Conservation (phyloP, 2,888 invertebrate genomes). For the Caenorhabditis doughertyi region DNA sequence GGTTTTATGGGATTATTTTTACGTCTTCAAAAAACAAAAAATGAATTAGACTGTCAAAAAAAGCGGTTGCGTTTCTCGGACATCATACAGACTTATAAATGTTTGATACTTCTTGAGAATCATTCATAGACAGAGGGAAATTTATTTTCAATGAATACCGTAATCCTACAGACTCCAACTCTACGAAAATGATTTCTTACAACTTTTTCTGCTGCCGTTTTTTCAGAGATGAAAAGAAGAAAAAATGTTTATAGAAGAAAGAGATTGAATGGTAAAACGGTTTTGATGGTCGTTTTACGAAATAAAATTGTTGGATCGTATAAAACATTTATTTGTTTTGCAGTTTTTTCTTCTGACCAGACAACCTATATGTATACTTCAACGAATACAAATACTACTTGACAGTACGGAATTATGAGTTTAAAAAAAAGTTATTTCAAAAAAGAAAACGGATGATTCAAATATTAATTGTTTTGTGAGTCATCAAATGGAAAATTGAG, state of each 20-base stretch:
- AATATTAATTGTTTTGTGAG: constrained; percentile 9
- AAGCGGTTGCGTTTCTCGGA: no score
- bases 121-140: no score
- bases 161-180: no score
- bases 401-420: constrained; percentile 18
- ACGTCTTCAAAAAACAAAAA: no score
- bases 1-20: no score
- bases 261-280: constrained; percentile 38
- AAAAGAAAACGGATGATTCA: constrained; percentile 4
- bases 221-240: background rate
- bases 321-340: constrained; percentile 43
- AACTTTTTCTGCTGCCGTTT: no score
- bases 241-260: constrained; percentile 1
- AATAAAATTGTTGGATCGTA: constrained; percentile 44
- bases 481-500: constrained; percentile 1
- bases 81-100: no score
- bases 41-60: no score
- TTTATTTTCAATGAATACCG: no score
- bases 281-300: constrained; percentile 31
- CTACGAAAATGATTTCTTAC: no score
- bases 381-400: constrained; percentile 32
- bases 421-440: background rate
- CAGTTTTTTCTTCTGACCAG: constrained; percentile 48
- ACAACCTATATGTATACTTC: constrained; percentile 19
- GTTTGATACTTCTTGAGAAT: no score